Evolutionary conservation across 2,888 invertebrate species (phyloP), one percentile per base, ranked within the genome.

Genomic region (Drosophila greeni): DNA sequence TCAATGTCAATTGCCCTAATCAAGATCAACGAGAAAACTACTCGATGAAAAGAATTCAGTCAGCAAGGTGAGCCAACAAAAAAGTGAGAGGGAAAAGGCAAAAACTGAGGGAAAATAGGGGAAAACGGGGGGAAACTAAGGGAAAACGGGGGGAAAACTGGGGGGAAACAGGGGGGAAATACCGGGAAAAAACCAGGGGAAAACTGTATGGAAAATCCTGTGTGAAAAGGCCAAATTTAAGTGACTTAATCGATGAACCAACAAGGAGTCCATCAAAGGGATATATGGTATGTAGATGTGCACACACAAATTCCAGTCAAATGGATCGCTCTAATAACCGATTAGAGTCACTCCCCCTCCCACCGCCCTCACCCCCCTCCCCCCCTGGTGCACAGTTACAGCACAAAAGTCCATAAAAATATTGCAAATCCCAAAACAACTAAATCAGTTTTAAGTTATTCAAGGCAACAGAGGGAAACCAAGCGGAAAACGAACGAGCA

Each of bases 1-100:
- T 69, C 72, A 67, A 67, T 67, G 67, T 71, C 72, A 69, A 72
- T 69, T 72, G 68, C 37, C 66, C 65, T 72, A 65, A 69, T 66
- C 72, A 57, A 53, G 72, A 72, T 66, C 26, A 36, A 68, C 47
- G 29, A 26, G 26, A 48, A 55, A 55, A 55, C 39, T 42, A 42
- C 72, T 65, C 16, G 49, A 36, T 58, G 29, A 45, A 36, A 36
- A 69, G 29, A 45, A 36, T 4, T 6, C 14, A 23, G 16, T 7
- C 29, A 11, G n/a, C 36, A 26, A 49, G 33, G 36, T 51, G 16
- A 5, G 18, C 12, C 7, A 26, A 26, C 33, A 47, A 23, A 40
- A 56, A 16, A 8, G 9, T 7, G 26, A 23, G 11, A 23, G 12
- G 18, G 18, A 11, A 18, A 12, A 23, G 5, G 55, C n/a, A 14